A percentile compares a stretch with the other conserved stretches of the same genome.
phyloP scores from a whole-genome alignment of 2,113 vertebrate species.

The Eclectus roratus region DNA sequence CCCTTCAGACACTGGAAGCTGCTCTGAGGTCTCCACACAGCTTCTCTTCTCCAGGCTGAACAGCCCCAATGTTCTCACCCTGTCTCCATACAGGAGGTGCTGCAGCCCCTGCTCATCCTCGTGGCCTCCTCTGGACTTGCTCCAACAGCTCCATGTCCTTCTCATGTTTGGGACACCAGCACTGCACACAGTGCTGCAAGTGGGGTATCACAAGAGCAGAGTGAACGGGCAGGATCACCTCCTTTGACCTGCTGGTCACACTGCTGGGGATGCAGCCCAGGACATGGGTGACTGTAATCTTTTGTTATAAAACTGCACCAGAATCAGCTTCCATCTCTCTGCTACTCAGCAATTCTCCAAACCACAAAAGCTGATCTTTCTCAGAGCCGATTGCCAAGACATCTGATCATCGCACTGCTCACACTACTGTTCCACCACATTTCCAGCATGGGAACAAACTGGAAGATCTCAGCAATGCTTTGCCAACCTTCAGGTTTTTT shows the following conservation, averaged over 20 bases:
- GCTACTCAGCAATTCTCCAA: background rate
- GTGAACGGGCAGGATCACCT: background rate
- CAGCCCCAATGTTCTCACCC: no score
- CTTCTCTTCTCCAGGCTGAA: no score
- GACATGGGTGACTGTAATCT: background rate
- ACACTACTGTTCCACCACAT: background rate
- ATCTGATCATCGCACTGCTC: background rate
- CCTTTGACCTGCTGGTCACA: background rate
- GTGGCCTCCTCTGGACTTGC: background rate
- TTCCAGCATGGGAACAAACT: background rate
- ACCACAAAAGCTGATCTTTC: background rate
- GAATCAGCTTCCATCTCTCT: background rate
- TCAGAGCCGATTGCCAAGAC: background rate
- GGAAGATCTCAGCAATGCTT: background rate
- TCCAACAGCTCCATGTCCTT: background rate
- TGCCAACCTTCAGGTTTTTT: background rate
- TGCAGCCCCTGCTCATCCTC: background rate
- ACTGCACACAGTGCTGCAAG: background rate
- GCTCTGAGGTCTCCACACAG: no score
- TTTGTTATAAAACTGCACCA: background rate
- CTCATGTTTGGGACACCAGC: background rate
- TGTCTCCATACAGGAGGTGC: rapidly evolving
- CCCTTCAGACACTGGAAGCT: no score
- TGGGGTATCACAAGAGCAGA: background rate
- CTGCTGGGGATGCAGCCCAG: background rate